Base-by-base conservation (phyloP, 2,888 invertebrate genomes). In the Drosophila recens region DNA sequence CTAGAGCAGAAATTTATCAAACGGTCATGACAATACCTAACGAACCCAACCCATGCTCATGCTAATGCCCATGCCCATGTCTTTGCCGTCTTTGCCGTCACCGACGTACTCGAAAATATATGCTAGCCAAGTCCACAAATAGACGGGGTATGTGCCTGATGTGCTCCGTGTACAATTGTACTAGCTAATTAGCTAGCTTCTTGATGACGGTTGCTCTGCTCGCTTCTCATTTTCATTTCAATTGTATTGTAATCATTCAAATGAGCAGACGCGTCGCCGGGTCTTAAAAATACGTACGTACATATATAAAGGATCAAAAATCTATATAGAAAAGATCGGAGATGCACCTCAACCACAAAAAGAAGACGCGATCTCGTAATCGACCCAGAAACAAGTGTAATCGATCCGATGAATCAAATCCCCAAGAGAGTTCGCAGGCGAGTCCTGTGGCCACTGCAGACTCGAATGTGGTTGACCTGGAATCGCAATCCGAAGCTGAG, bases 301-400 rank as follows among this genome's bases (percentile, higher is more conserved):
- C 10, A 34, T 17, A 34, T 15, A 27, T 30, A 48, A 4, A 54
- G 23, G 45, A 13, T 40, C 15, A 64, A n/a, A n/a, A 6, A n/a
- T 6, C n/a, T n/a, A 8, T 38, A 51, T 38, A 46, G 17, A 13
- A 34, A 30, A 38, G 17, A 64, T 23, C 38, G 23, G 53, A 36
- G 49, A 83, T 78, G 84, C 59, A 85, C 52, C 71, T 62, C n/a
- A 72, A 49, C 13, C 83, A 85, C 43, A 90, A 87, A 61, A 91
- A 90, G 61, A 90, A 87, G 53, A 48, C 77, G 0, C 85, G 91
- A 51, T 76, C 81, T 63, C 89, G 91, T 61, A 91, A 91, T 79
- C 79, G 91, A 15, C 80, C 90, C 10, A 85, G 72, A 75, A 91
- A 91, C 68, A 91, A 91, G 67, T 85, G 87, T 15, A 90, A 91